Base-by-base conservation (phyloP, 2,888 invertebrate genomes). In the Caenorhabditis macrosperma region DNA sequence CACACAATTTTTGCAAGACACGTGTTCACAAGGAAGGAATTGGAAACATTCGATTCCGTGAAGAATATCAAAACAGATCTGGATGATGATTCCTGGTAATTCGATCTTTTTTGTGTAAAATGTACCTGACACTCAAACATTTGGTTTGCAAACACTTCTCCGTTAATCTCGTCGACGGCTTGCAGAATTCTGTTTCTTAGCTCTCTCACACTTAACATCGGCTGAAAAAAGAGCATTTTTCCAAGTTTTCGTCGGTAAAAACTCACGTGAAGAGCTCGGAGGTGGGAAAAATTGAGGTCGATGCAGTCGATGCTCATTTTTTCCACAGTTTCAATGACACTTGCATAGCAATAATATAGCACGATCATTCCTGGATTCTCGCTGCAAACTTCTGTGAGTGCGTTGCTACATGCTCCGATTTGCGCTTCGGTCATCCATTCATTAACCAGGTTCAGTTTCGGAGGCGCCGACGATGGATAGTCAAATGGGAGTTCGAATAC, bases 1-100 rank as follows among this genome's bases (percentile, higher is more conserved):
- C 83, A 93, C 92, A 86, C 94, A 94, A 9, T 92, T 92, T 64
- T 92, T 92, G 88, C 94, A 94, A 89, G 92, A 93, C 9, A 93
- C 91, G 87, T 94, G 94, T 20, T 90, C 88, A 89, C 94, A 94
- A 1, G 91, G 91, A 33, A 90, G 87, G 86, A 94, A 93, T 72
- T 91, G 90, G 2, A 92, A 91, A 85, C 93, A 93, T 50, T 92
- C 90, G 2, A 82, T 82, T 2, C 93, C 93, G 15, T 87, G 81
- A 82, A 91, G 91, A 33, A 91, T 91, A 30, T 85, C 80, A 75
- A 93, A 93, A 87, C 94, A 94, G 61, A 94, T 93, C 78, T 80
- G 12, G 6, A 68, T 35, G 48, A 44, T n/a, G 4, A 2, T n/a
- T 33, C 10, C 26, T n/a, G 28, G n/a, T n/a, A n/a, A n/a, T n/a